Base-by-base conservation (phyloP, 2,113 vertebrate species). In the Tricholaema leucomelas region DNA sequence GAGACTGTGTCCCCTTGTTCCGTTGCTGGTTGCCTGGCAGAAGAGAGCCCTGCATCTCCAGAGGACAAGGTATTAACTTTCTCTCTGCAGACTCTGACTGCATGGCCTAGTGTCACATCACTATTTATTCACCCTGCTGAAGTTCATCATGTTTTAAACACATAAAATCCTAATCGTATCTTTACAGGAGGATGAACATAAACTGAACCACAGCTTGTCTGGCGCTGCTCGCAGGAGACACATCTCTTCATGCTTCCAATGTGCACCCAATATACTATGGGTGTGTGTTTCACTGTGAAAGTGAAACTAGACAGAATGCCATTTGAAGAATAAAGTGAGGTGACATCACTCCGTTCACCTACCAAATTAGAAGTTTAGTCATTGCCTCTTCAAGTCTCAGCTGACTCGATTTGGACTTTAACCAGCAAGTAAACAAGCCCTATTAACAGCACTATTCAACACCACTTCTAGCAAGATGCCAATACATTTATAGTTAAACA, bases 401-500 rank as follows among this genome's bases (percentile, higher is more conserved):
- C 95, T 97, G 96, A 96, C 93, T 64, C 0, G 2, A 87, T 91
- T 87, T 96, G 95, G 95, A 95, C 88, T 91, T 90, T 86, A 88
- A 96, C 95, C 96, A 97, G 91, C 92, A 84, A 92, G 92, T 94
- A 96, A 97, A 94, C 94, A 94, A 97, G 87, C 78, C 90, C 93
- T 71, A 94, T 91, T 96, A 96, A 86, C 85, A 85, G 79, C 89
- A 85, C 82, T 90, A 78, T 96, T 94, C 91, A 93, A 92, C 77
- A 82, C 72, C 61, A 73, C 80, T 69, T 92, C 93, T 87, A 87
- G 87, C 77, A 91, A 84, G 90, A 93, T 96, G 83, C 85, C 78
- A 87, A 48, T 63, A 85, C 1, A 4, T 44, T 85, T 93, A 91
- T 80, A 92, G 82, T 91, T 75, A 92, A 92, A 85, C 54, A 50